Evolutionary conservation across 92 coral and sea anemone species (phyloP).

Genomic region (Metridium senile): DNA sequence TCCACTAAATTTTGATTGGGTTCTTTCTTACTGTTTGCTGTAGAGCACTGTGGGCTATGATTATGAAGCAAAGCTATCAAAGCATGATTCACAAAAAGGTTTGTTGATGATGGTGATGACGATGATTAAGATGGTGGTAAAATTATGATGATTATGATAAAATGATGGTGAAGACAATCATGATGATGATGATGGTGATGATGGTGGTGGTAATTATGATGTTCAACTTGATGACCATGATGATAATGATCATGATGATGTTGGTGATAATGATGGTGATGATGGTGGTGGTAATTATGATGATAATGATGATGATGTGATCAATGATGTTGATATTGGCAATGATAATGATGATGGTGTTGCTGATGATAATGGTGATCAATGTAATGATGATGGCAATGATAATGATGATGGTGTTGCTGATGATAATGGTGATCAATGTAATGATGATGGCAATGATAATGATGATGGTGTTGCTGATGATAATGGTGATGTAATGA

Average conservation of each 20-base stretch:
- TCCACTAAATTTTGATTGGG: too few relatives aligned
- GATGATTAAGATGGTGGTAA: not conserved
- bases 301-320: not conserved
- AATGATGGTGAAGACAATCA: not conserved
- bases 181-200: not conserved
- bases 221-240: too few relatives aligned
- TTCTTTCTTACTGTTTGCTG: not conserved
- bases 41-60: slow-evolving; percentile 75
- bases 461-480: too few relatives aligned
- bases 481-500: too few relatives aligned
- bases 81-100: slow-evolving; percentile 44
- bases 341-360: too few relatives aligned
- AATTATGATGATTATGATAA: not conserved
- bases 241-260: not conserved
- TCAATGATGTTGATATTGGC: too few relatives aligned
- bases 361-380: too few relatives aligned
- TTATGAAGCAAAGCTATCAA: slow-evolving; percentile 66
- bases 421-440: too few relatives aligned
- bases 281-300: not conserved
- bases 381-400: too few relatives aligned
- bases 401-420: too few relatives aligned
- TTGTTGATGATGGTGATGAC: too few relatives aligned
- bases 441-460: too few relatives aligned
- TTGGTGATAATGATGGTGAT: not conserved
- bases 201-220: not conserved